These are phyloP conservation scores for Oceanodroma tethys DNA, from an alignment of 2,113 vertebrate genomes.

Conservation along the genomic window DNA sequence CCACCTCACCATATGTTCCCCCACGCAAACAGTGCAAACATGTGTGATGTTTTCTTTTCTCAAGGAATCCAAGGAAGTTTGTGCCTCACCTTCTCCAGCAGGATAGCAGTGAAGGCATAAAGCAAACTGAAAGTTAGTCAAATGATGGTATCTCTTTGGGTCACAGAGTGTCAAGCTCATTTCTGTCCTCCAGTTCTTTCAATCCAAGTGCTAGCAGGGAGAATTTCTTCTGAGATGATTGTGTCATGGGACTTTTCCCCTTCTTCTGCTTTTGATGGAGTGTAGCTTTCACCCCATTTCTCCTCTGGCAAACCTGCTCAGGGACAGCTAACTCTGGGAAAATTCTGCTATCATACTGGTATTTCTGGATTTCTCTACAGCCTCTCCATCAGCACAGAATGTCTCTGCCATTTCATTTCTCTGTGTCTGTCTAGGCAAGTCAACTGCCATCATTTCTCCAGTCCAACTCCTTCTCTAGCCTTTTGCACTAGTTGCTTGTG, in stretches of 20 bases:
- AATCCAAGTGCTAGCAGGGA: background rate
- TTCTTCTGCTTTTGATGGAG: background rate
- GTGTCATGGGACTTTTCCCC: background rate
- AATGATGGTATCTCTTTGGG: background rate
- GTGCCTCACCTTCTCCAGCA: background rate
- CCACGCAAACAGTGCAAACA: background rate
- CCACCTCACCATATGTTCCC: background rate
- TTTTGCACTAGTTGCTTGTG: background rate
- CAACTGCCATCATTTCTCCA: background rate
- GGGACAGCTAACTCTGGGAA: background rate
- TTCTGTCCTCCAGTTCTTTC: background rate
- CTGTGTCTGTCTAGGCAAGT: background rate
- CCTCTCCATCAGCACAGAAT: background rate
- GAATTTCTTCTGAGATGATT: background rate
- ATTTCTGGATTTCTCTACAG: conserved; percentile 16
- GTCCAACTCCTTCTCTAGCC: background rate
- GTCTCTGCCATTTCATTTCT: background rate
- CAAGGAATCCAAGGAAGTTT: background rate
- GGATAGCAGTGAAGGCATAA: background rate
- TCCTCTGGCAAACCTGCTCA: background rate
- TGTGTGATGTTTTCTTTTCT: background rate
- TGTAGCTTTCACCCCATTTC: background rate
- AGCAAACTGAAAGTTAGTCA: background rate
- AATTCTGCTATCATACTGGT: background rate
- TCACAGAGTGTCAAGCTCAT: background rate